Conservation (phyloP, 2,888 invertebrate species). For the Pantelozetes paolii region DNA sequence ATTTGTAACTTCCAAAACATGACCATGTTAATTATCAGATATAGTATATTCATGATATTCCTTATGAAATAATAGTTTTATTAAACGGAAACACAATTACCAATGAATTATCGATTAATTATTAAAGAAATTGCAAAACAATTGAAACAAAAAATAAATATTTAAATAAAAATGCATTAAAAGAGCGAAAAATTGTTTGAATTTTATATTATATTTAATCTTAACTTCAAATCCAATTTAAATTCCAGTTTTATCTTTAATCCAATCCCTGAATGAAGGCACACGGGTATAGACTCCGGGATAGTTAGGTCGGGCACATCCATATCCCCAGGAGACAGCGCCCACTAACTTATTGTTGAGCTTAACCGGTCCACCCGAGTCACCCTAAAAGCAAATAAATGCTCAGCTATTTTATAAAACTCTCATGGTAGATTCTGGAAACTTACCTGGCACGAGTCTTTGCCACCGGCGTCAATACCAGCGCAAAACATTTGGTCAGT, state of each 20-base stretch:
- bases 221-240: too few species aligned
- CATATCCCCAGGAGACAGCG: constrained; percentile 49
- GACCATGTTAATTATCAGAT: too few species aligned
- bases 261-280: constrained; percentile 48
- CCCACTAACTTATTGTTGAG: constrained; percentile 45
- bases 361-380: constrained; percentile 36
- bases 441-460: constrained; percentile 28
- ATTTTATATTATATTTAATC: too few species aligned
- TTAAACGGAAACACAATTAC: too few species aligned
- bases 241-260: constrained; percentile 33
- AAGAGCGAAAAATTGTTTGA: neutral
- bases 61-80: too few species aligned
- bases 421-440: too few species aligned
- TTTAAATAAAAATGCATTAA: neutral
- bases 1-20: too few species aligned
- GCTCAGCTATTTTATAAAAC: too few species aligned
- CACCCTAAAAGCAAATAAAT: constrained; percentile 21
- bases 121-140: neutral
- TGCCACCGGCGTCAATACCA: constrained; percentile 9
- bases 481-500: constrained; percentile 19
- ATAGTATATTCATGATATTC: too few species aligned
- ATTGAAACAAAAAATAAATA: neutral
- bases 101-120: neutral
- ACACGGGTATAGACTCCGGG: constrained; percentile 49
- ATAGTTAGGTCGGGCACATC: constrained; percentile 48